phyloP scores from a whole-genome alignment of 2,113 vertebrate genomes.

The Trachemys scripta region DNA sequence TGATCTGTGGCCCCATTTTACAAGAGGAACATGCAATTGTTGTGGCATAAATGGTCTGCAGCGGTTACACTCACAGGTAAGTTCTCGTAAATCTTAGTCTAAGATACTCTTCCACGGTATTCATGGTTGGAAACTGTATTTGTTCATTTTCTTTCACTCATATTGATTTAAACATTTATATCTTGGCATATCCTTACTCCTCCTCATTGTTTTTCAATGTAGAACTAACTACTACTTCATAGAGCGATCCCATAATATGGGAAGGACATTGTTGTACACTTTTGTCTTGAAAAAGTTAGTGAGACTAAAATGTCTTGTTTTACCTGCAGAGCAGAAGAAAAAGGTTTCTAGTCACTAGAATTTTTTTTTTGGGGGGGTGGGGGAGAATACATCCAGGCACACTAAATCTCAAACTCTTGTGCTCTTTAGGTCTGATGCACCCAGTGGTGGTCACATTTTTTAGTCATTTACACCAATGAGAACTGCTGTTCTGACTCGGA shows the following conservation, averaged over 20 bases:
- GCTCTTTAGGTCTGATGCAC: not conserved
- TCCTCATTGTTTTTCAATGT: not conserved
- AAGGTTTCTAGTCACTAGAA: not conserved
- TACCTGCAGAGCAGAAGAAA: not conserved
- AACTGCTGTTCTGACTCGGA: not conserved
- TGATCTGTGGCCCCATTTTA: not conserved
- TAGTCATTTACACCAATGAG: not conserved
- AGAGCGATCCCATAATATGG: not conserved
- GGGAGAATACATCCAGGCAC: not conserved
- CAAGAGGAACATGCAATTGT: not conserved
- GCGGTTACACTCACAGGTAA: slow-evolving; percentile 42
- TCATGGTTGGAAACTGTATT: not conserved
- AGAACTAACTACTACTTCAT: not conserved
- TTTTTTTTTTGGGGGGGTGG: not conserved
- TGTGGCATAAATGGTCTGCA: not conserved
- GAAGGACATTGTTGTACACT: not conserved
- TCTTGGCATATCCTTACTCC: not conserved
- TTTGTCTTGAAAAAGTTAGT: not conserved
- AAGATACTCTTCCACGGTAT: not conserved
- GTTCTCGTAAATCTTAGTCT: not conserved
- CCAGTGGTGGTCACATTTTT: not conserved
- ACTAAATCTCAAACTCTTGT: not conserved
- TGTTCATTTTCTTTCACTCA: not conserved
- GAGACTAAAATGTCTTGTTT: not conserved
- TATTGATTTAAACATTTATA: not conserved